Evolutionary conservation across 2,888 invertebrate genomes (phyloP).

Genomic region (Epirrhoe alternata): DNA sequence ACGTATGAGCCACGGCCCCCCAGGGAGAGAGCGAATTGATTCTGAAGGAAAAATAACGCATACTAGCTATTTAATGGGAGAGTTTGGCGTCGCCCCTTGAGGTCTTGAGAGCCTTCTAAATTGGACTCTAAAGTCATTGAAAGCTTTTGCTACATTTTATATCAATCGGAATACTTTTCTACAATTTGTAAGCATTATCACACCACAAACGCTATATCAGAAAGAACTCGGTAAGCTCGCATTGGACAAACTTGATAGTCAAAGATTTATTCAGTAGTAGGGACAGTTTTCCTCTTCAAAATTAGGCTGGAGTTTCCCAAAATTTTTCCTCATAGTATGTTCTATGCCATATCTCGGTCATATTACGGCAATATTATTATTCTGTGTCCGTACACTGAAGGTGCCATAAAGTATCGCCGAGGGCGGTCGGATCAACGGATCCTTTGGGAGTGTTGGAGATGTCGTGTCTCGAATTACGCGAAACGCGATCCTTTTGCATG

Average conservation of each 20-base stretch:
- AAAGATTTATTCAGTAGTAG: slow-evolving; percentile 1
- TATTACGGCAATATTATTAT: slow-evolving; percentile 31
- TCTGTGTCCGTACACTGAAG: slow-evolving; percentile 27
- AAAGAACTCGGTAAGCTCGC: neutral
- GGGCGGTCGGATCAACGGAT: slow-evolving; percentile 33
- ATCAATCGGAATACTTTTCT: neutral
- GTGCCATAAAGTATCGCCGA: slow-evolving; percentile 34
- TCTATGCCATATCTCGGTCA: slow-evolving; percentile 20
- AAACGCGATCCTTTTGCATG: slow-evolving; percentile 27
- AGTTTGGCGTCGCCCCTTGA: slow-evolving; percentile 12
- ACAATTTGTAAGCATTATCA: neutral
- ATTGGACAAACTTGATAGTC: neutral
- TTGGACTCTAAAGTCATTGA: neutral
- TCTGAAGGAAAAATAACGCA: slow-evolving; percentile 55
- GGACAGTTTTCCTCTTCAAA: slow-evolving; percentile 9
- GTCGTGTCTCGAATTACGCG: slow-evolving; percentile 29
- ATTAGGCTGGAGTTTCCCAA: slow-evolving; percentile 12
- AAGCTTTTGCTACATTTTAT: neutral
- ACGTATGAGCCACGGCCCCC: slow-evolving; percentile 60
- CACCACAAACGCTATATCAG: neutral
- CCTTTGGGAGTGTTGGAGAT: slow-evolving; percentile 27
- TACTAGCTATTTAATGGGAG: slow-evolving; percentile 16
- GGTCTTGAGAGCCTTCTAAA: neutral
- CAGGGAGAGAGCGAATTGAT: slow-evolving; percentile 61
- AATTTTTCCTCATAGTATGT: slow-evolving; percentile 15